Percentiles rank a stretch among this genome's conserved stretches.
phyloP scores from a whole-genome alignment of 1,140 invertebrate genomes.

The Physella acuta region DNA sequence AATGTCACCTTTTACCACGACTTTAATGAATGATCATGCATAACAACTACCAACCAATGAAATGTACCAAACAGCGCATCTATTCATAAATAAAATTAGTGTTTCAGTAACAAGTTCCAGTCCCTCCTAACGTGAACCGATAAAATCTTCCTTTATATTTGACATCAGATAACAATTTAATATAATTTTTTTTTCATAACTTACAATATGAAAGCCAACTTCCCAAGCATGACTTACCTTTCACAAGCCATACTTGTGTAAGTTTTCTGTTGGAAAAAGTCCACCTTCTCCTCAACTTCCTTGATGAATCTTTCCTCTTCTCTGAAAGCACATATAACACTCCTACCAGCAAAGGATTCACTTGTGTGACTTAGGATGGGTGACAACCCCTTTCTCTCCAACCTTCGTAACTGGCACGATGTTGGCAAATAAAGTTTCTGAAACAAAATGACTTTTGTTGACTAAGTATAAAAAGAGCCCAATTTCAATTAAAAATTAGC shows the following conservation, averaged over 20 bases:
- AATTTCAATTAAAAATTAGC: too few species aligned
- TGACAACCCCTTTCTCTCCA: conserved; percentile 14
- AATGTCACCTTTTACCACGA: background rate
- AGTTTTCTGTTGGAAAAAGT: conserved; percentile 7
- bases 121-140: too few species aligned
- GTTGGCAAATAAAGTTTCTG: conserved; percentile 21
- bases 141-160: too few species aligned
- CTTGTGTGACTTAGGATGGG: conserved; percentile 13
- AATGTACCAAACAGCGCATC: background rate
- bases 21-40: background rate
- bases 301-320: conserved; percentile 13
- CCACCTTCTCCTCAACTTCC: conserved; percentile 11
- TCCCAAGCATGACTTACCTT: conserved; percentile 12
- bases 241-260: conserved; percentile 9
- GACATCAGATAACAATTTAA: too few species aligned
- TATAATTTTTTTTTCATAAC: too few species aligned
- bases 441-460: too few species aligned
- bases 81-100: too few species aligned
- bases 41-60: background rate
- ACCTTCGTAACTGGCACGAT: conserved; percentile 10
- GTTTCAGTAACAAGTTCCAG: too few species aligned
- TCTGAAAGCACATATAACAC: conserved; percentile 13
- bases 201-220: too few species aligned
- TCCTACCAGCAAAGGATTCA: conserved; percentile 11
- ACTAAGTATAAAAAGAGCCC: too few species aligned